These are phyloP conservation scores for Toxotes chatareus DNA, from an alignment of 2,113 vertebrate species.

Conservation along the genomic window DNA sequence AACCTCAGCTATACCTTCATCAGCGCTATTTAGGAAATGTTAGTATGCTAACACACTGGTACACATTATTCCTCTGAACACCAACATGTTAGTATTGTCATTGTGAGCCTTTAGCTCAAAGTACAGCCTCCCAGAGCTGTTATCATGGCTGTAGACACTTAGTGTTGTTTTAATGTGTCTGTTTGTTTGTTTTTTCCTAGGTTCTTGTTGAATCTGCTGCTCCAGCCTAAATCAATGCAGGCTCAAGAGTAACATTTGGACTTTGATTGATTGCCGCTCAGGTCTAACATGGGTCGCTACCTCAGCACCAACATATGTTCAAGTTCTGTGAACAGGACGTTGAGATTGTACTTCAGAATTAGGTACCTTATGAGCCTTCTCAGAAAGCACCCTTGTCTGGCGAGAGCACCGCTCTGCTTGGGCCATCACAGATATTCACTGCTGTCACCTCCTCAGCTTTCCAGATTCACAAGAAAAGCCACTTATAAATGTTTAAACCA, in stretches of 20 bases:
- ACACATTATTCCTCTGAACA: not conserved
- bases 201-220: slow-evolving; percentile 21
- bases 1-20: not conserved
- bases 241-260: slow-evolving; percentile 5
- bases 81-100: slow-evolving; percentile 1
- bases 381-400: slow-evolving; percentile 43
- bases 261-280: slow-evolving; percentile 1
- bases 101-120: not conserved
- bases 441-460: slow-evolving; percentile 17
- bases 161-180: not conserved
- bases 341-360: slow-evolving; percentile 62
- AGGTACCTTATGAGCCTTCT: slow-evolving; percentile 66
- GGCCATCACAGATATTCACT: slow-evolving; percentile 39
- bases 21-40: not conserved
- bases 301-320: slow-evolving; percentile 56
- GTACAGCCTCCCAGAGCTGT: not conserved
- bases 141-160: not conserved
- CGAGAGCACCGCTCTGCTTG: slow-evolving; percentile 20
- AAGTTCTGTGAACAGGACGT: slow-evolving; percentile 47
- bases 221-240: not conserved
- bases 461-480: slow-evolving; percentile 31
- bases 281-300: slow-evolving; percentile 62
- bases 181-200: slow-evolving; percentile 47
- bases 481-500: slow-evolving; percentile 25
- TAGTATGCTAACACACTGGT: not conserved